Evolutionary conservation across 2,888 invertebrate genomes (phyloP), one percentile per base, ranked within the genome.

Genomic region (Alviniconcha strummeri): DNA sequence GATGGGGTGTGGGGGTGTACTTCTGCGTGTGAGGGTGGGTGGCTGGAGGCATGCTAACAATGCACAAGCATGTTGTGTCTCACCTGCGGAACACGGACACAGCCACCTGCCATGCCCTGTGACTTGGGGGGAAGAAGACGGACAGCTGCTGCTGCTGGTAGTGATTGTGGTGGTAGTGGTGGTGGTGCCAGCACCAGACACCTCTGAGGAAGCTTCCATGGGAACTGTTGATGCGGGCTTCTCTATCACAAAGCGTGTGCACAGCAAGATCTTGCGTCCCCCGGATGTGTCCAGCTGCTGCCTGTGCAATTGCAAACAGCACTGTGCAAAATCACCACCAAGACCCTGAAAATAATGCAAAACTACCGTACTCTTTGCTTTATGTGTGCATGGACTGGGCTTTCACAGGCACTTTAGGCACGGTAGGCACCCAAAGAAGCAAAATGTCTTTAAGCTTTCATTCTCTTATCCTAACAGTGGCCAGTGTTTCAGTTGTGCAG

Each of bases 71-170:
- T 36, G 36, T 60, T 13, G 9, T 60, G 8, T 60, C 54, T 79
- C 82, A 90, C 90, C 89, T 86, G 85, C 85, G 54, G 86, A 88
- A 88, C 90, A 90, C 0, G 90, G 89, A 84, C 89, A 89, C 76
- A 88, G 87, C 90, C 90, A 90, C 13, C 36, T 76, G 6, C 86
- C 84, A 60, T 64, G 74, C 0, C 72, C 60, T 15, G 11, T 57
- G 4, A 78, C 13, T 69, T 64, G 64, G n/a, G 71, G 64, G 17
- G 55, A 57, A 19, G 67, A 11, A 36, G 56, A 57, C 7, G 78
- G 72, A 55, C 52, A 60, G n/a, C 67, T 2, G 17, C 77, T 2
- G 17, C 77, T 71, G 11, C n/a, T 55, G n/a, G 55, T n/a, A 69
- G 36, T 52, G 13, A 1, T 60, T 52, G 60, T 75, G 17, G 8